Percentiles rank a stretch among this genome's conserved stretches.
Evolutionary conservation across 2,888 invertebrate genomes (phyloP).

Genomic region (Tridacna crocea): DNA sequence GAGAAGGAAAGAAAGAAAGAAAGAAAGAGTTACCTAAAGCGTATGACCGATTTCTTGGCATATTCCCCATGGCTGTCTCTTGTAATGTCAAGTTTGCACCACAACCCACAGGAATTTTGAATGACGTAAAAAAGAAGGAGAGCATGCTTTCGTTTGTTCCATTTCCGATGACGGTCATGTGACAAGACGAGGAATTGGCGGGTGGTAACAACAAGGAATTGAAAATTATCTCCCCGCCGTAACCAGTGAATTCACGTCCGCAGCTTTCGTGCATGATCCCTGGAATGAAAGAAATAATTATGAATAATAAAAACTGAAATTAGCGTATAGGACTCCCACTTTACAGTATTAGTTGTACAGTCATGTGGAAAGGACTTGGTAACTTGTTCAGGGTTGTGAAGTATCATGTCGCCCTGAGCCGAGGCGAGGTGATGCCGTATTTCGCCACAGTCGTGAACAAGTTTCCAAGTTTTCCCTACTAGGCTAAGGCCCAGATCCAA

Average conservation of each 20-base stretch:
- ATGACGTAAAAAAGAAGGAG: slow-evolving; percentile 46
- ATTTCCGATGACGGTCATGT: slow-evolving; percentile 37
- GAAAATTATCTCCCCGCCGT: slow-evolving; percentile 47
- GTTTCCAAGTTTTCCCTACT: too few species aligned
- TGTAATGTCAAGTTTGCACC: slow-evolving; percentile 38
- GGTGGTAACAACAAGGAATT: slow-evolving; percentile 23
- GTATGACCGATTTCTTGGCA: slow-evolving; percentile 8
- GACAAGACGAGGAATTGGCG: slow-evolving; percentile 20
- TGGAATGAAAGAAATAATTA: background rate
- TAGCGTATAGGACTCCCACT: too few species aligned
- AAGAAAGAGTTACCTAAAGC: background rate
- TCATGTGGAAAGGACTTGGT: too few species aligned
- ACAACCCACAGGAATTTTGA: slow-evolving; percentile 39
- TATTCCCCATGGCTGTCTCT: background rate
- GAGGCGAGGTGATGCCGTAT: too few species aligned
- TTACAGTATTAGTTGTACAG: too few species aligned
- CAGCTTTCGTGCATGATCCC: slow-evolving; percentile 39
- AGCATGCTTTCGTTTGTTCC: slow-evolving; percentile 40
- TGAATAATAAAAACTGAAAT: too few species aligned
- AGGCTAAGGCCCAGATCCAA: too few species aligned
- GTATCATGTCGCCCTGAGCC: too few species aligned
- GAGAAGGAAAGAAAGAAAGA: too few species aligned
- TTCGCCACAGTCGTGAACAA: too few species aligned
- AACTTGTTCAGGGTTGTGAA: too few species aligned
- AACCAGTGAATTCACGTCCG: slow-evolving; percentile 32